These are phyloP conservation scores for Cheilosia vernalis DNA, from an alignment of 2,888 invertebrate genomes.

Conservation along the genomic window DNA sequence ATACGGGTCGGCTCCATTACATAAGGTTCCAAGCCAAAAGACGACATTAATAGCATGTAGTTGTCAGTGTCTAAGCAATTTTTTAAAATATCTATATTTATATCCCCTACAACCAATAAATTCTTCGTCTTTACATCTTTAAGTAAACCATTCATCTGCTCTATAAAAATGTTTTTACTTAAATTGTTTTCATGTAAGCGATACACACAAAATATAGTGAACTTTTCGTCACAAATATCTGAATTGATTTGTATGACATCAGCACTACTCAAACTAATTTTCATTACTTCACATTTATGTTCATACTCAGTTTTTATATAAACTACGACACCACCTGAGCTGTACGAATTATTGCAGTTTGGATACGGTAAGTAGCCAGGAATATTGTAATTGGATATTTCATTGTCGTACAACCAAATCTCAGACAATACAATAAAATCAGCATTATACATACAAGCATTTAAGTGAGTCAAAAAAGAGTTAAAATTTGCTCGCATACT, in stretches of 20 bases:
- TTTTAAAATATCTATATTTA: neutral
- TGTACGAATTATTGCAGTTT: slow-evolving; percentile 25
- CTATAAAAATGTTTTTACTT: slow-evolving; percentile 11
- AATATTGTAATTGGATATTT: slow-evolving; percentile 19
- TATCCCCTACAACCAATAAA: slow-evolving; percentile 10
- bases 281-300: neutral
- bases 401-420: slow-evolving; percentile 29
- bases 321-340: slow-evolving; percentile 19
- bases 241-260: slow-evolving; percentile 30
- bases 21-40: no score
- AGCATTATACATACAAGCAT: slow-evolving; percentile 1
- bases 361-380: neutral
- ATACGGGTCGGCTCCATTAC: no score
- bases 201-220: slow-evolving; percentile 21
- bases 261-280: slow-evolving; percentile 9
- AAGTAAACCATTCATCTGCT: slow-evolving; percentile 6
- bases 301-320: slow-evolving; percentile 1
- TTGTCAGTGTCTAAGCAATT: slow-evolving; percentile 11
- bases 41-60: slow-evolving; percentile 8
- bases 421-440: slow-evolving; percentile 27
- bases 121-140: slow-evolving; percentile 16
- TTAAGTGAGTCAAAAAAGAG: slow-evolving; percentile 19
- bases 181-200: slow-evolving; percentile 22
- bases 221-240: slow-evolving; percentile 5
- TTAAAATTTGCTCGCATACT: slow-evolving; percentile 40